Base-by-base conservation (phyloP, 2,113 vertebrate species). In the Neodon shergylaensis region DNA sequence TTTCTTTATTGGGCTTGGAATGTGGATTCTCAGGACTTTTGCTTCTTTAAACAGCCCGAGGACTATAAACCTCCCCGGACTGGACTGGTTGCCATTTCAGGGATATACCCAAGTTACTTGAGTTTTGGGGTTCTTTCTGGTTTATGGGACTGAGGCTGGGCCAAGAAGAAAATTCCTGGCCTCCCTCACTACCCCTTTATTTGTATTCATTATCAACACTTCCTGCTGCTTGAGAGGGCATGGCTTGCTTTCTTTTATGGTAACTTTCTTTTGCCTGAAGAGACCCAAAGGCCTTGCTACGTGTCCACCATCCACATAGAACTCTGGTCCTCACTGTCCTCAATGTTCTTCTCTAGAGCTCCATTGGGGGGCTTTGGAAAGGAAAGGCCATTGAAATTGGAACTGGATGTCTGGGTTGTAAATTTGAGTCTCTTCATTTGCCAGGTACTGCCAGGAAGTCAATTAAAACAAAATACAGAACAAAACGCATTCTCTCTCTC, bases 1-100 rank as follows among this genome's bases (percentile, higher is more conserved):
- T 98, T 47, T 97, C 97, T 98, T 98, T 98, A 98, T 96, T 97
- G 85, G 96, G 92, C 93, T 92, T 96, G 89, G 96, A 97, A 98
- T 98, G 96, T 79, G 97, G 95, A 97, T 97, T 97, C 95, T 97
- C 95, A 86, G 94, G 92, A 97, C 90, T 94, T 22, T 74, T 65
- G 94, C 96, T 95, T 92, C 92, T 92, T 97, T 97, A 96, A 97
- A 98, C 95, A 98, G 98, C 96, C 97, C 91, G 83, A 88, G 97
- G 94, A 92, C 72, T 96, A 87, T 96, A 94, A 97, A 98, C 95
- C 97, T 93, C 36, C 42, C 92, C 0, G 0, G 86, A 44, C 82
- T 97, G 95, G 96, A 97, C 66, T 28, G 63, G 88, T 66, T 96
- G 88, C 76, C 91, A 77, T 83, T 94, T 81, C 95, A 97, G 52